phyloP scores from a whole-genome alignment of 1,140 invertebrate species.

The Solen grandis region DNA sequence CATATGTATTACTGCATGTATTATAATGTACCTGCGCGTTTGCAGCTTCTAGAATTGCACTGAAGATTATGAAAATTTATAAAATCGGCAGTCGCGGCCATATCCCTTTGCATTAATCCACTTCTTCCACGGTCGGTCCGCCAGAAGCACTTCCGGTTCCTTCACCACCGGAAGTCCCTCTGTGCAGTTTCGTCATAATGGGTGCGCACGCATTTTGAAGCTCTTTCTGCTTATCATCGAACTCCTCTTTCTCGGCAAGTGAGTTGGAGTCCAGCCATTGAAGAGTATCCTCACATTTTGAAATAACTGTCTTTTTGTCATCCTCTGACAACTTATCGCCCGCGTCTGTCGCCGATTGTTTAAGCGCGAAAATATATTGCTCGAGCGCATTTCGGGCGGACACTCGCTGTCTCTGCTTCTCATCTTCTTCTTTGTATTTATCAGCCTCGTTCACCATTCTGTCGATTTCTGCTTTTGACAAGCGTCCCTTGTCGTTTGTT shows the following conservation, averaged over 20 bases:
- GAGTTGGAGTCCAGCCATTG: slow-evolving; percentile 97
- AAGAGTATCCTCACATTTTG: slow-evolving; percentile 95
- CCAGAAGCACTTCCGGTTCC: not conserved
- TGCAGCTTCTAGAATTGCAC: too few species aligned
- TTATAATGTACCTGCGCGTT: too few species aligned
- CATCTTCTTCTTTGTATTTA: slow-evolving; percentile 92
- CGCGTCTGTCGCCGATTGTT: slow-evolving; percentile 90
- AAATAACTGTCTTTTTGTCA: slow-evolving; percentile 91
- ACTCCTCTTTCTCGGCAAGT: slow-evolving; percentile 78
- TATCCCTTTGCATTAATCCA: too few species aligned
- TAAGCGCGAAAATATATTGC: slow-evolving; percentile 89
- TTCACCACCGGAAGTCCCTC: not conserved
- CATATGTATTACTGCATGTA: too few species aligned
- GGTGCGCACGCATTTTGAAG: slow-evolving; percentile 79
- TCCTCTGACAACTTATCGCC: slow-evolving; percentile 86
- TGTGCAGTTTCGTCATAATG: slow-evolving; percentile 81
- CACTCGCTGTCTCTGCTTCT: slow-evolving; percentile 91
- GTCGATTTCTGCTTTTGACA: slow-evolving; percentile 97
- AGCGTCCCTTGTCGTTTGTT: slow-evolving; percentile 94
- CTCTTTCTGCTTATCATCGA: slow-evolving; percentile 76
- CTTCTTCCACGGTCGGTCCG: slow-evolving; percentile 71
- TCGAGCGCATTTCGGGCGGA: slow-evolving; percentile 88
- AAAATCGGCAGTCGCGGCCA: too few species aligned
- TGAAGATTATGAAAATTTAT: too few species aligned
- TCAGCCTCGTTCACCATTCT: slow-evolving; percentile 98